Evolutionary conservation across 2,113 vertebrate species (phyloP).

Genomic region (Lepus europaeus): DNA sequence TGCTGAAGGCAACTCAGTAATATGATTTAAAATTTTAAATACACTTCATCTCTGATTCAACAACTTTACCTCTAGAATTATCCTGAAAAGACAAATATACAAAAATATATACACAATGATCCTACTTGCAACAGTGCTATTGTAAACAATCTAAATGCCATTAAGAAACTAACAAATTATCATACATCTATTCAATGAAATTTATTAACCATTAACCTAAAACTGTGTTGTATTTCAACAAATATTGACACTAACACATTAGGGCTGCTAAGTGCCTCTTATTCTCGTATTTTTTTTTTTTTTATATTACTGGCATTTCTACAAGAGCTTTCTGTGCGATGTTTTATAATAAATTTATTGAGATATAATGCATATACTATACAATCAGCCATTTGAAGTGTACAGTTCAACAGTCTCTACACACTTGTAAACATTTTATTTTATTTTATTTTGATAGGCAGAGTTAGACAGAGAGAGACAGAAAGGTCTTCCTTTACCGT

Average conservation of each 20-base stretch:
- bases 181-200: background rate
- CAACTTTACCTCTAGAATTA: conserved; percentile 33
- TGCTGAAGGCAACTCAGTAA: background rate
- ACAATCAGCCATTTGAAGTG: background rate
- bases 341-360: background rate
- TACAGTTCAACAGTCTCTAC: background rate
- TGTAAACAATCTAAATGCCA: background rate
- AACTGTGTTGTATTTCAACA: background rate
- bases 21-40: background rate
- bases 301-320: background rate
- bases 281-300: background rate
- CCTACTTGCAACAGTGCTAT: background rate
- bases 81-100: background rate
- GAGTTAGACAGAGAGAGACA: too few relatives aligned
- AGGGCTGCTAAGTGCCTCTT: background rate
- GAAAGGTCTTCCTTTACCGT: too few relatives aligned
- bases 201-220: background rate
- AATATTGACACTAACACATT: background rate
- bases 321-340: background rate
- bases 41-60: conserved; percentile 4
- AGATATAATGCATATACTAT: background rate
- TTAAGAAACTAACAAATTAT: background rate
- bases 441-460: too few relatives aligned
- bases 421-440: too few relatives aligned
- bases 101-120: background rate